phyloP scores from a whole-genome alignment of 1,140 invertebrate species.

The Ectropis grisescens region DNA sequence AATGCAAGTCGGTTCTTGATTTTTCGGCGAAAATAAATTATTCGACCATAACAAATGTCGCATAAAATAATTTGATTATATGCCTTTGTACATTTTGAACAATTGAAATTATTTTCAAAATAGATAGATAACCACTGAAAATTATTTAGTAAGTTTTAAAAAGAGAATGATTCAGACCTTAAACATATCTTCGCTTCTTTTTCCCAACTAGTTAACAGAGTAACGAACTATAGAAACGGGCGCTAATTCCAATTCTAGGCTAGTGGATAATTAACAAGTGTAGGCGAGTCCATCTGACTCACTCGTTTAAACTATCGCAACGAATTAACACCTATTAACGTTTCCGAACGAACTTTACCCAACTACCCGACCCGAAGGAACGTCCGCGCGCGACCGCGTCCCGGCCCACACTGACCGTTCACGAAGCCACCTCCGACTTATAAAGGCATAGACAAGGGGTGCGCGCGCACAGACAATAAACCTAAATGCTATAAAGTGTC shows the following conservation, averaged over 20 bases:
- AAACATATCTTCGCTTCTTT: too few relatives aligned
- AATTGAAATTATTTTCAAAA: too few relatives aligned
- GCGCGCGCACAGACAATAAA: constrained; percentile 60
- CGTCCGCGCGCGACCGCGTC: constrained; percentile 17
- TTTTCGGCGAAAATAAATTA: too few relatives aligned
- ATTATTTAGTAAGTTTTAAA: too few relatives aligned
- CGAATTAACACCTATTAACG: constrained; percentile 36
- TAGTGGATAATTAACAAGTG: constrained; percentile 48
- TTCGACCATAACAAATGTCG: too few relatives aligned
- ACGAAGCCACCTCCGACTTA: constrained; percentile 34
- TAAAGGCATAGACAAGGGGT: constrained; percentile 37
- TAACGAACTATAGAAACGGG: constrained; percentile 22
- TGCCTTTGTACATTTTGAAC: too few relatives aligned
- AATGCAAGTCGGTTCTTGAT: too few relatives aligned
- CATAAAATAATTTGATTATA: too few relatives aligned
- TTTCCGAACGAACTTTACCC: constrained; percentile 8
- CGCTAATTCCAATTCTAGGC: constrained; percentile 50
- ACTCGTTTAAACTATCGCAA: constrained; percentile 34
- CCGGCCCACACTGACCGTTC: constrained; percentile 40
- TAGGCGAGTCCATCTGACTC: constrained; percentile 44
- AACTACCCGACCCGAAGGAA: constrained; percentile 1
- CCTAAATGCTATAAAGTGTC: constrained; percentile 56
- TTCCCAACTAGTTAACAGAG: too few relatives aligned
- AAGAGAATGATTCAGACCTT: too few relatives aligned
- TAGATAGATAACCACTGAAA: too few relatives aligned